phyloP scores from a whole-genome alignment of 2,888 invertebrate genomes.

The Germaria angustata region DNA sequence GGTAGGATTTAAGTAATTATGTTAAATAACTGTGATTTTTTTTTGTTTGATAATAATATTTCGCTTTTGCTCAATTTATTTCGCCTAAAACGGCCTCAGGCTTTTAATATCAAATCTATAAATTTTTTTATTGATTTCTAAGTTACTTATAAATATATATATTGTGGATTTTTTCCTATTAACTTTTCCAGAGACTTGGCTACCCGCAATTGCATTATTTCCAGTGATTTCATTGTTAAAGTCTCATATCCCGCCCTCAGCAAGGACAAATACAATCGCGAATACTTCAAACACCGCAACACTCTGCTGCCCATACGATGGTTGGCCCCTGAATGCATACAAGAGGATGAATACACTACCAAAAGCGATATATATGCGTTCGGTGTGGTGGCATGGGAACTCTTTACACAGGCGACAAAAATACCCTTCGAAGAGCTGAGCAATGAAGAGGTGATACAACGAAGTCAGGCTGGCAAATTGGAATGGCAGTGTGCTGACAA shows the following conservation, averaged over 20 bases:
- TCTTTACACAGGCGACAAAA: constrained; percentile 89
- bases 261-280: constrained; percentile 92
- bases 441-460: constrained; percentile 78
- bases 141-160: no score
- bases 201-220: constrained; percentile 93
- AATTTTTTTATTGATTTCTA: no score
- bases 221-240: constrained; percentile 89
- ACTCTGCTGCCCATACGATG: constrained; percentile 93
- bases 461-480: constrained; percentile 81
- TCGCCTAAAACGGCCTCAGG: no score
- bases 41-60: no score
- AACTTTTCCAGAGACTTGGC: constrained; percentile 86
- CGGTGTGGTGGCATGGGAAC: constrained; percentile 94
- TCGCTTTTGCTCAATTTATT: no score
- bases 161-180: no score
- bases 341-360: constrained; percentile 94
- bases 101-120: no score
- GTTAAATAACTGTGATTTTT: no score
- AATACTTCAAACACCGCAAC: constrained; percentile 92
- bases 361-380: constrained; percentile 97
- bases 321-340: constrained; percentile 93
- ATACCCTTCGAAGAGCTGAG: constrained; percentile 83
- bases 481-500: constrained; percentile 85
- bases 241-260: constrained; percentile 89
- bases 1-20: no score